A percentile compares a stretch with the other conserved stretches of the same genome.
Evolutionary conservation across 2,888 invertebrate genomes (phyloP).

Genomic region (Troides helena): DNA sequence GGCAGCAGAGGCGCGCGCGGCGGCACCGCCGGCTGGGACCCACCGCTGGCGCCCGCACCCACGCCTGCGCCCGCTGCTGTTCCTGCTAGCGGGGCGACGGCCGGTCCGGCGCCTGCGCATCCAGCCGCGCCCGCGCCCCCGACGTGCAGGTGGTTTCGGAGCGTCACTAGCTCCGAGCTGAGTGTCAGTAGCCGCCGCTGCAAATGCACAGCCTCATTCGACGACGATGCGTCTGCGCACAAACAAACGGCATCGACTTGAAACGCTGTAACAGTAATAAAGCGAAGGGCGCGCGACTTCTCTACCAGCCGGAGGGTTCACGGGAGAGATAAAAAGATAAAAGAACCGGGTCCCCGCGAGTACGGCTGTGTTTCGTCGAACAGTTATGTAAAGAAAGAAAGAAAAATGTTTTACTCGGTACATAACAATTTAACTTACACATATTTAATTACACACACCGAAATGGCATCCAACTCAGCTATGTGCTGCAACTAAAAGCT

Average conservation of each 20-base stretch:
- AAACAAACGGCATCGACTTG: not conserved
- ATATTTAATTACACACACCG: no score
- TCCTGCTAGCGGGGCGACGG: conserved; percentile 35
- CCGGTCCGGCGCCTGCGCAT: conserved; percentile 37
- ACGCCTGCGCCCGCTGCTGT: conserved; percentile 13
- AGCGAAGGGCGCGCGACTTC: no score
- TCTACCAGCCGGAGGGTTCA: no score
- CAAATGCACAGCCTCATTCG: conserved; percentile 95
- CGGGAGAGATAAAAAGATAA: no score
- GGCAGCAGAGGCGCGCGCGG: conserved; percentile 45
- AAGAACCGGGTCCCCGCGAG: no score
- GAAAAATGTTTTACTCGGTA: no score
- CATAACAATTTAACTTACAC: no score
- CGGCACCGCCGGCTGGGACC: conserved; percentile 36
- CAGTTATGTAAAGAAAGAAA: no score
- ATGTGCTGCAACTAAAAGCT: no score
- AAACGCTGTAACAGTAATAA: no score
- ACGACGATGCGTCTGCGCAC: conserved; percentile 92
- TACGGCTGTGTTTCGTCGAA: no score
- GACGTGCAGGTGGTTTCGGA: conserved; percentile 93
- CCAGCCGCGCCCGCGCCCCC: conserved; percentile 53
- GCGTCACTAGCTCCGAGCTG: conserved; percentile 94
- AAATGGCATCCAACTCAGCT: no score
- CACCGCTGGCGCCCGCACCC: conserved; percentile 14
- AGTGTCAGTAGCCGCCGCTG: conserved; percentile 94